These are phyloP conservation scores for Invenusta paracnida DNA, from an alignment of 2,888 invertebrate species.

Conservation along the genomic window DNA sequence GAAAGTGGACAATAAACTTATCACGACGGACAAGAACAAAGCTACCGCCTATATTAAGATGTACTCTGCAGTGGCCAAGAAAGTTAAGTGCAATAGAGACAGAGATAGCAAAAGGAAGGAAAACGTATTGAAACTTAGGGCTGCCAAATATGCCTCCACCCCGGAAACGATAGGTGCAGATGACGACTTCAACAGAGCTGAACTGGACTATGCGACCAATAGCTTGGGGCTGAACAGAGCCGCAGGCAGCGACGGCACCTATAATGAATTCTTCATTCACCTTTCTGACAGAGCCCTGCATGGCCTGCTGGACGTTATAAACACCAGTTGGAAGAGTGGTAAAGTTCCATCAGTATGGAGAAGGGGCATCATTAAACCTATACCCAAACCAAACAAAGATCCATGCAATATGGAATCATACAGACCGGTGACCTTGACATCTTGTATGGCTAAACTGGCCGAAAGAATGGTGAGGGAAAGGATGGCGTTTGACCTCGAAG, in stretches of 20 bases:
- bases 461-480: neutral
- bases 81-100: too few relatives aligned
- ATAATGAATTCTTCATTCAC: neutral
- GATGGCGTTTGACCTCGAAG: neutral
- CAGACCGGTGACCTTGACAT: constrained; percentile 2
- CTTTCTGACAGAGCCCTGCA: neutral
- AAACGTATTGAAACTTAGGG: too few relatives aligned
- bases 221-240: neutral
- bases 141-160: too few relatives aligned
- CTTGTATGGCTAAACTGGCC: neutral
- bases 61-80: too few relatives aligned
- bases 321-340: neutral
- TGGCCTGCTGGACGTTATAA: neutral
- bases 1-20: too few relatives aligned
- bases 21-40: too few relatives aligned
- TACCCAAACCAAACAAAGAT: neutral
- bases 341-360: neutral
- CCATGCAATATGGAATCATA: neutral
- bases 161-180: too few relatives aligned
- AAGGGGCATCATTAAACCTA: neutral
- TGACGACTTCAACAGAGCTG: neutral
- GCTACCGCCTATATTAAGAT: too few relatives aligned
- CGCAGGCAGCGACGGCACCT: neutral
- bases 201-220: neutral
- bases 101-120: too few relatives aligned